These are phyloP conservation scores for Misgurnus anguillicaudatus DNA, from an alignment of 2,113 vertebrate species.

Conservation along the genomic window DNA sequence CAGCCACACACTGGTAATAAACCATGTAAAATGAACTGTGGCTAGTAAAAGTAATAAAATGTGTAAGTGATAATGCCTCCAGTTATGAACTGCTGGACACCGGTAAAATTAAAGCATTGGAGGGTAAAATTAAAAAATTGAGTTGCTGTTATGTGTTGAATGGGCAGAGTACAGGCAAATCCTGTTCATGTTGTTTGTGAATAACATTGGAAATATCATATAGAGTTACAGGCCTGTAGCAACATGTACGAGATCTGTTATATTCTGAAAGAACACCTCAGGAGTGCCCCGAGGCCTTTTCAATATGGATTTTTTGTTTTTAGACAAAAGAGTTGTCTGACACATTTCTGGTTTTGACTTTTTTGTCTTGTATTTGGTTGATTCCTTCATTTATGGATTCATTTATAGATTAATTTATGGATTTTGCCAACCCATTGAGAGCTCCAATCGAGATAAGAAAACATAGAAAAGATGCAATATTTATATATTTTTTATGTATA, in stretches of 20 bases:
- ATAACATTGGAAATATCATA: not conserved
- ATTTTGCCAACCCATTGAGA: not conserved
- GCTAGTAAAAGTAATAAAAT: conserved; percentile 71
- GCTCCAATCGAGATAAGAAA: too few species aligned
- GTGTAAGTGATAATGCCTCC: conserved; percentile 63
- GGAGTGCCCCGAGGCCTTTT: not conserved
- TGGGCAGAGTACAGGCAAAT: conserved; percentile 29
- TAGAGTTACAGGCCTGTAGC: conserved; percentile 2
- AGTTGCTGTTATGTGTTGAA: conserved; percentile 51
- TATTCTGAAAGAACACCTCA: not conserved
- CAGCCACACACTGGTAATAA: conserved; percentile 71
- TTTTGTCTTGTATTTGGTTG: not conserved
- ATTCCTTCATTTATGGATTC: not conserved
- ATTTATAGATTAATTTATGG: too few species aligned
- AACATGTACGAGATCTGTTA: not conserved
- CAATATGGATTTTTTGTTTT: not conserved
- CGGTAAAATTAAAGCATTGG: conserved; percentile 64
- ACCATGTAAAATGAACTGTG: conserved; percentile 61
- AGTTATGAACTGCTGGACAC: conserved; percentile 63
- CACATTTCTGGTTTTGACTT: not conserved
- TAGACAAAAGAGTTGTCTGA: not conserved
- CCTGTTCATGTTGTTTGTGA: conserved; percentile 9
- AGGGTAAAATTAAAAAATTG: conserved; percentile 72
- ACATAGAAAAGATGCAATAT: too few species aligned
- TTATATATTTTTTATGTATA: too few species aligned